Base-by-base conservation (phyloP, 2,888 invertebrate genomes). In the Agrochola lota region DNA sequence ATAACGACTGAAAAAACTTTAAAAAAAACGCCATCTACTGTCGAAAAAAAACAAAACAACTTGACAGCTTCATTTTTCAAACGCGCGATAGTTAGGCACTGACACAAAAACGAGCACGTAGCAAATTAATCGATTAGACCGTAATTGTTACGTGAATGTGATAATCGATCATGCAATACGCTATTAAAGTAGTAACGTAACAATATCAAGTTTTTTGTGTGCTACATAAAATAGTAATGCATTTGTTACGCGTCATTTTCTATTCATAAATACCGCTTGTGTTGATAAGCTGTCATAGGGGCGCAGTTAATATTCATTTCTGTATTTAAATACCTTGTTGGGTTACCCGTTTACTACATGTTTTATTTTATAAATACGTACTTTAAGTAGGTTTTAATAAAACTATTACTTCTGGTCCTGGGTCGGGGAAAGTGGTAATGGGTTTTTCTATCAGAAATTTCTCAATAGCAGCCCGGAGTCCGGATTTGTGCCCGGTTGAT, bases 101-200 rank as follows among this genome's bases (percentile, higher is more conserved):
- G 80, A 78, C 85, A 86, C 79, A 77, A 88, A 87, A 87, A 86
- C 87, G 70, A 40, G 76, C 86, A 71, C 86, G 78, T 81, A 84
- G 59, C 87, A 77, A 88, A 82, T 87, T 78, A 83, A 88, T 88
- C 87, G 86, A 87, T 85, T 84, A 74, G 73, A 79, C 72, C 49
- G 76, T 84, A 87, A 88, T 85, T 80, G 87, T 88, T 88, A 88
- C 83, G 81, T 87, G 84, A 74, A 77, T 78, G 79, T 67, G 62
- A 74, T 86, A 86, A 87, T 87, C 83, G 86, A 86, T 86, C 87
- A 88, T 83, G 88, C 87, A 87, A 88, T 63, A 74, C 69, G 26
- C 66, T 60, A 85, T 87, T 69, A 68, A 55, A 43, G 67, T 55
- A 52, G 70, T 75, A 78, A 77, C 57, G 75, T 82, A 71, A 84